phyloP scores from a whole-genome alignment of 1,140 invertebrate species.

The Musca domestica region DNA sequence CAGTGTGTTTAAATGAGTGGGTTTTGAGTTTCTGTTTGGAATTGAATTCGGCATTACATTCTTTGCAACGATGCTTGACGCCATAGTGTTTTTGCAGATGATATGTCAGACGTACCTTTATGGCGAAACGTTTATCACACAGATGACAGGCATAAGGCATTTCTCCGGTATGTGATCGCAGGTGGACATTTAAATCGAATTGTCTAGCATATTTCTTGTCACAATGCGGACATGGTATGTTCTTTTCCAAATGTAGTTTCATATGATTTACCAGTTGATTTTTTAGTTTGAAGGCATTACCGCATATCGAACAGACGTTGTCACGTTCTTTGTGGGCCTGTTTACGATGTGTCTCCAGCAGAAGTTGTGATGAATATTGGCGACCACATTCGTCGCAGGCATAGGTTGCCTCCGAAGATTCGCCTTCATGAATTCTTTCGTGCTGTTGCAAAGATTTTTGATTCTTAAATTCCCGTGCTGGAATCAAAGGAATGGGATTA shows the following conservation, averaged over 20 bases:
- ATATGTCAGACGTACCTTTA: slow-evolving; percentile 27
- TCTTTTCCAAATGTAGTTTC: slow-evolving; percentile 29
- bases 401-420: slow-evolving; percentile 2
- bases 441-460: slow-evolving; percentile 26
- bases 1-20: slow-evolving; percentile 27
- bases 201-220: slow-evolving; percentile 27
- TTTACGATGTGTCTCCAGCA: slow-evolving; percentile 24
- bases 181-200: slow-evolving; percentile 26
- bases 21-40: slow-evolving; percentile 27
- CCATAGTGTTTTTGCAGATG: slow-evolving; percentile 29
- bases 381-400: slow-evolving; percentile 23
- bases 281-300: slow-evolving; percentile 26
- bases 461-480: slow-evolving; percentile 27
- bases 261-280: slow-evolving; percentile 28
- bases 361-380: slow-evolving; percentile 15
- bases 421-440: slow-evolving; percentile 22
- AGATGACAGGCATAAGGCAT: slow-evolving; percentile 26
- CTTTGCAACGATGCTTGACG: slow-evolving; percentile 25
- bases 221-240: slow-evolving; percentile 29
- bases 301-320: slow-evolving; percentile 20
- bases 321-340: slow-evolving; percentile 28
- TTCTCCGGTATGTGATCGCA: slow-evolving; percentile 26
- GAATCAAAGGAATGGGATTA: not conserved
- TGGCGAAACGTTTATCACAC: slow-evolving; percentile 29
- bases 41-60: slow-evolving; percentile 26